Conservation (phyloP, 1,140 invertebrate species). For the Medauroidea extradentata region DNA sequence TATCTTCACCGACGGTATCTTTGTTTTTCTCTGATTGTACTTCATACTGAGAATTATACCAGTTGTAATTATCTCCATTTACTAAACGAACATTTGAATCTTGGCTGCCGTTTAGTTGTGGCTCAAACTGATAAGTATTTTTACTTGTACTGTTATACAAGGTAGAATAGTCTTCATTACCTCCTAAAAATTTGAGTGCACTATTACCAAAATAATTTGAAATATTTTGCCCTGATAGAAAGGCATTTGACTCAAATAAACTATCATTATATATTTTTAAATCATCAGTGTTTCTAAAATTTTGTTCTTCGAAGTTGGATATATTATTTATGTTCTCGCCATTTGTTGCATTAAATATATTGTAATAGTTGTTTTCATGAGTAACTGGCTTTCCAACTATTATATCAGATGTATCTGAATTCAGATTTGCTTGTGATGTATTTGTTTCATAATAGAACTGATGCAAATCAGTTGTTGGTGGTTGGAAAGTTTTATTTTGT, state of each 20-base stretch:
- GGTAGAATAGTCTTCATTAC: too few species aligned
- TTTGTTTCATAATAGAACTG: not conserved
- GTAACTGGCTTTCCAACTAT: not conserved
- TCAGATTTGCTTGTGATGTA: not conserved
- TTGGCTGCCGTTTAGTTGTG: not conserved
- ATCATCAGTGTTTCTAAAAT: not conserved
- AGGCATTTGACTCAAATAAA: too few species aligned
- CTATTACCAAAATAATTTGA: too few species aligned
- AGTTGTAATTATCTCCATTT: not conserved
- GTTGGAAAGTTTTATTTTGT: not conserved
- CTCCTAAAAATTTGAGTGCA: too few species aligned
- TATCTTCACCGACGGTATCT: too few species aligned
- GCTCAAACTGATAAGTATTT: not conserved
- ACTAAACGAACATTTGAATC: not conserved
- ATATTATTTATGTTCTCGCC: not conserved
- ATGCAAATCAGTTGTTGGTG: not conserved
- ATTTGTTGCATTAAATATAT: not conserved
- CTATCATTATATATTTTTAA: not conserved
- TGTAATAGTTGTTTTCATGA: not conserved
- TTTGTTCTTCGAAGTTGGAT: not conserved
- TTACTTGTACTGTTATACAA: too few species aligned
- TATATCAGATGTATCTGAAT: not conserved
- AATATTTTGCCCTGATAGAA: too few species aligned
- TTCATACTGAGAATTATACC: not conserved
- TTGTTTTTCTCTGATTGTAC: too few species aligned